Base-by-base conservation (phyloP, 1,140 invertebrate species). In the Scaptomyza montana region DNA sequence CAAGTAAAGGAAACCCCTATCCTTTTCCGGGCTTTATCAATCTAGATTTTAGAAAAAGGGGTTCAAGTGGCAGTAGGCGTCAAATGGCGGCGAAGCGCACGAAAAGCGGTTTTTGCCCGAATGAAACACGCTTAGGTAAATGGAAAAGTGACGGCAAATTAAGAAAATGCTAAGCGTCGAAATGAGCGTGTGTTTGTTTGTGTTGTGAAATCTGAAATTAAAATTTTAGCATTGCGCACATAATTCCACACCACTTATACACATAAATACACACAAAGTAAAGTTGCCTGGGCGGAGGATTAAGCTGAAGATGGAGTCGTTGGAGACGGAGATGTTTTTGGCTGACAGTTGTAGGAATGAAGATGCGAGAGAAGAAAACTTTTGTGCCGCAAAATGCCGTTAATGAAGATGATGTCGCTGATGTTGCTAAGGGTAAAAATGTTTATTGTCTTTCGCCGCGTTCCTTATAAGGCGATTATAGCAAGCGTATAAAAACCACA, bases 131-230 rank as follows among this genome's bases (percentile, higher is more conserved):
- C 86, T 77, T 66, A 75, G 67, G 76, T 74, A 76, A 80, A 77
- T 77, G 71, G 73, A 68, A 89, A 84, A 84, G 70, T 62, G 71
- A 53, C 62, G 60, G 76, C 70, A 89, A 89, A 90, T 90, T 76
- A 90, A 67, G 67, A 86, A 79, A 89, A 77, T 65, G 67, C 54
- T 70, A 62, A 55, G 66, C 4, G 39, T 12, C n/a, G 39, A 43
- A 43, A 43, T 43, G 39, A 43, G 4, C 39, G 7, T 36, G 6
- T 43, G n/a, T n/a, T n/a, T n/a, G n/a, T n/a, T n/a, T n/a, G 12
- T n/a, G 59, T 75, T 86, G 71, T 16, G 21, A 73, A 82, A 82
- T 89, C 84, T 85, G 71, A 78, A 90, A 90, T 90, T 90, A 89
- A 78, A 90, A 90, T 86, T 85, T 90, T 81, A 70, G 53, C 81